phyloP scores from a whole-genome alignment of 2,113 vertebrate genomes.

The Coptodon bakossiorum region DNA sequence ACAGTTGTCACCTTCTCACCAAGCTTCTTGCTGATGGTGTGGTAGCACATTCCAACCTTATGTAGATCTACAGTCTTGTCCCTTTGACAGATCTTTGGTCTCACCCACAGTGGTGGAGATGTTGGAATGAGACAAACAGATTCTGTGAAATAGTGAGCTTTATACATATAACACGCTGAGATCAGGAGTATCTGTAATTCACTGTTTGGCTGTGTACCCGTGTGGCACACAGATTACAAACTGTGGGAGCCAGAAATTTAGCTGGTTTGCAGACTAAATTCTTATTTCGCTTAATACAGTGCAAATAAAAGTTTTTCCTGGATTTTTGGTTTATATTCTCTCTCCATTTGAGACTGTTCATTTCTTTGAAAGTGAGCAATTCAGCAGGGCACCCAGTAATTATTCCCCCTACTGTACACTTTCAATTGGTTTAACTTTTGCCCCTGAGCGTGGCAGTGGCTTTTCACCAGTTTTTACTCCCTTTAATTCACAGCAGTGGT shows the following conservation, averaged over 20 bases:
- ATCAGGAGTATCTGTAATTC: not conserved
- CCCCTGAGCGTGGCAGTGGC: accelerated
- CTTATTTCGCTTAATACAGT: accelerated
- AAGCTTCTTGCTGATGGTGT: not conserved
- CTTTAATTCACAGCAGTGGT: not conserved
- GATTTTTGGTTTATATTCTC: not conserved
- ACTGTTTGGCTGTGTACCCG: accelerated
- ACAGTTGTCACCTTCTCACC: not conserved
- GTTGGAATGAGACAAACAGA: not conserved
- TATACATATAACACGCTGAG: accelerated
- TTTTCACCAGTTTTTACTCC: not conserved
- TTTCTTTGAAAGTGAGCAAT: not conserved
- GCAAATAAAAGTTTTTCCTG: not conserved
- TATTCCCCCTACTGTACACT: not conserved
- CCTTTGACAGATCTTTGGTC: not conserved
- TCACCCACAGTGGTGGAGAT: not conserved
- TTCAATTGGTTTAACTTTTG: not conserved
- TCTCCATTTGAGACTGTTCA: not conserved
- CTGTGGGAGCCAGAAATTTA: not conserved
- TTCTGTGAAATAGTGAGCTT: accelerated
- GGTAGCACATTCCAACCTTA: not conserved
- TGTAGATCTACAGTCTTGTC: accelerated
- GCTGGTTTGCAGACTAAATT: accelerated
- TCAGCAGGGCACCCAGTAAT: not conserved
- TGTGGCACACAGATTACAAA: accelerated